Percentiles rank a stretch among this genome's conserved stretches.
Evolutionary conservation across 2,888 invertebrate genomes (phyloP).

Genomic region (Busseola fusca): DNA sequence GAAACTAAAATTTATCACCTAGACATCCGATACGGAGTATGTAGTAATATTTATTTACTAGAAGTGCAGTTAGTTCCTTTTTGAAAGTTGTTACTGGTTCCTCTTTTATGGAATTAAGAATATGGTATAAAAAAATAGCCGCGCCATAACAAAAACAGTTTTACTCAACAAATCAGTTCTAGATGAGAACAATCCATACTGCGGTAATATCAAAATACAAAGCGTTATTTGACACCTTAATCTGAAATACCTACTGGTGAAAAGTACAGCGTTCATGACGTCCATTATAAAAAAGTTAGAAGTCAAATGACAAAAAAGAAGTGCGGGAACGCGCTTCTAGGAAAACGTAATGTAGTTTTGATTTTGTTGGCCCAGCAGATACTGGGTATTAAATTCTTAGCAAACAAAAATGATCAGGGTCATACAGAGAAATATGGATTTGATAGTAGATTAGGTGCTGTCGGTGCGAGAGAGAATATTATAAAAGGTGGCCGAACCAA

Average conservation of each 20-base stretch:
- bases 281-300: background rate
- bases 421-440: constrained; percentile 17
- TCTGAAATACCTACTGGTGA: background rate
- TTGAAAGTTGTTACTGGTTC: too few relatives aligned
- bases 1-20: too few relatives aligned
- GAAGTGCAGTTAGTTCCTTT: too few relatives aligned
- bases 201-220: background rate
- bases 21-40: too few relatives aligned
- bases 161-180: too few relatives aligned
- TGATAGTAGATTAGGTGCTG: constrained; percentile 30
- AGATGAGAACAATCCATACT: too few relatives aligned
- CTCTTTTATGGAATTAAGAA: too few relatives aligned
- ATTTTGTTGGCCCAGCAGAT: background rate
- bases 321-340: background rate
- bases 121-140: too few relatives aligned
- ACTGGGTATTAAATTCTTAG: background rate
- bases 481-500: constrained; percentile 18
- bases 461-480: constrained; percentile 15
- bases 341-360: background rate
- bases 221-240: background rate
- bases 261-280: background rate
- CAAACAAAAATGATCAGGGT: constrained; percentile 48
- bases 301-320: background rate
- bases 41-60: too few relatives aligned
- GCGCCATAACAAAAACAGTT: too few relatives aligned